Evolutionary conservation across 2,888 invertebrate genomes (phyloP), one percentile per base, ranked within the genome.

Genomic region (Mimas tiliae): DNA sequence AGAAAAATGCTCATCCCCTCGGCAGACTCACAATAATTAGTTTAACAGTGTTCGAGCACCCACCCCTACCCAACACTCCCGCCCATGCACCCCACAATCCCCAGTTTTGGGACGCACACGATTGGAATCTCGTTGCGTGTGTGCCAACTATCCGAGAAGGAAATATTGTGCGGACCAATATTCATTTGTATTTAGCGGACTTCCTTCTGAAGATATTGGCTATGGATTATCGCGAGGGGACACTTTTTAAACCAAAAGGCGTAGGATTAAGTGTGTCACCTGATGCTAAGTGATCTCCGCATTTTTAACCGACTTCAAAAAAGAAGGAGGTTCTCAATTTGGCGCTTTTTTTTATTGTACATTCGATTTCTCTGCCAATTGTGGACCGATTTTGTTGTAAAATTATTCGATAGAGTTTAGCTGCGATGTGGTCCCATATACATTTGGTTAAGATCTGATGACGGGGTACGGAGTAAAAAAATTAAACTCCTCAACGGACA

Each of bases 1-100:
- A 85, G 86, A 85, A 85, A 85, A 85, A 85, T 85, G 86, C 84
- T 85, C 78, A 80, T 74, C 72, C 77, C 76, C 82, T 79, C 79
- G 55, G 50, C 38, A 52, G 52, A 77, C 82, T 80, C 81, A 82
- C 86, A 85, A 85, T 85, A 85, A 85, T 85, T 85, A 85, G 85
- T 85, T 85, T 85, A 85, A 85, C 85, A 89, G 89, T 88, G 85
- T 87, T 85, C 86, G 82, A 79, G 79, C 81, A 70, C 81, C 79
- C 72, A 66, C 70, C 76, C 72, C 64, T 70, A 63, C 64, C 33
- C 62, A 64, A 58, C 67, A 62, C 68, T 63, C 73, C 66, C 69
- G 65, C 66, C 68, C 69, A 74, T 75, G 73, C 73, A 77, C 69
- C 67, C 65, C 63, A 66, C 70, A 70, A 68, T 72, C 70, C 70